Evolutionary conservation across 2,797 vertebrate species (phyloP).

Genomic region (Cheirogaleus major): DNA sequence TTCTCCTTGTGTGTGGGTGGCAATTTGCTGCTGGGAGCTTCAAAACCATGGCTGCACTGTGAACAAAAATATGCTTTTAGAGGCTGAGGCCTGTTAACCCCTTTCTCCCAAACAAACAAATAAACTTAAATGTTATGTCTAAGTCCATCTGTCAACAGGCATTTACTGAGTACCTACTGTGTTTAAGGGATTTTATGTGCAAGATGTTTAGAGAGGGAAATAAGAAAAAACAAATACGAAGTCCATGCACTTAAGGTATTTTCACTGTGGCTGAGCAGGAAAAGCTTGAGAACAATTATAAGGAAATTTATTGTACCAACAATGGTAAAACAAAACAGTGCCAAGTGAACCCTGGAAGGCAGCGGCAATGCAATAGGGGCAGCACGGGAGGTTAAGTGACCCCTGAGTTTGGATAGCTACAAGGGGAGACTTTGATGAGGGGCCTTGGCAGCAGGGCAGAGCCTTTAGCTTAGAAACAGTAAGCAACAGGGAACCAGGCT

Average conservation of each 20-base stretch:
- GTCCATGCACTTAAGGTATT: neutral
- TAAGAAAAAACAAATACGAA: neutral
- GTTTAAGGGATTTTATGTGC: neutral
- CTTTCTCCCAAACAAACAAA: neutral
- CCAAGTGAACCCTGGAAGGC: neutral
- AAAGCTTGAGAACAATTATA: neutral
- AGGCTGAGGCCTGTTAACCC: neutral
- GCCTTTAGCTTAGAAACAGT: neutral
- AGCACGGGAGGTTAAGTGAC: neutral
- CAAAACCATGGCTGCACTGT: neutral
- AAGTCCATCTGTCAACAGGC: neutral
- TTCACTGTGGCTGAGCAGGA: neutral
- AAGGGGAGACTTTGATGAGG: neutral
- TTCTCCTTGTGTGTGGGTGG: slow-evolving; percentile 18
- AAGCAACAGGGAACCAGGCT: neutral
- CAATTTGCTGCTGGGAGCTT: neutral
- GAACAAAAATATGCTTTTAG: slow-evolving; percentile 13
- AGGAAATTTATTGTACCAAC: neutral
- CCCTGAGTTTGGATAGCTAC: rapidly evolving
- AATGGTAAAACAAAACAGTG: neutral
- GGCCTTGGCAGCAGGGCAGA: neutral
- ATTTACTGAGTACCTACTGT: neutral
- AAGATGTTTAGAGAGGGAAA: neutral
- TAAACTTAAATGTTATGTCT: neutral
- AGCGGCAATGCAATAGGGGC: rapidly evolving